Evolutionary conservation across 2,113 vertebrate genomes (phyloP), one percentile per base, ranked within the genome.

Genomic region (Polyodon spathula): DNA sequence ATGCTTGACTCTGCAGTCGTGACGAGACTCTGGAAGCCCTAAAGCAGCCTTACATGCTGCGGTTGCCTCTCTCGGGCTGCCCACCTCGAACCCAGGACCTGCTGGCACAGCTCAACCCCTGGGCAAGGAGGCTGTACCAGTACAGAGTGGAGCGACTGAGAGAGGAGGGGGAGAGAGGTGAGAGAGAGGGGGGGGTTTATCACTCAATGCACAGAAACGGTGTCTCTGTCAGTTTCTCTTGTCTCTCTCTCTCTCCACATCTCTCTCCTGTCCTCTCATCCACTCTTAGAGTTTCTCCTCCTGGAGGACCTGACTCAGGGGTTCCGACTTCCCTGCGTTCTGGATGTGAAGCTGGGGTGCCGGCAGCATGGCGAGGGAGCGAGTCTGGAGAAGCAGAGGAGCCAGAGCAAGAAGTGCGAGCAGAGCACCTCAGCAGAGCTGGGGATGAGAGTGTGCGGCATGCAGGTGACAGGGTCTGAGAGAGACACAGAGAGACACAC

Each of bases 401-500:
- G 17, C 14, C 37, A 40, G 58, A 59, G 11, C 5, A 15, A 17
- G 12, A 59, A 59, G 58, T 59, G 58, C 40, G 4, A 59, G 58
- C 12, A 46, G 12, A 59, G 58, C 58, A 59, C 58, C 16, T 59
- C 58, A 16, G 37, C 58, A 16, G 58, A 14, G 11, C 40, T 59
- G 37, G 58, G 58, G 27, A 16, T 59, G 9, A 15, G 58, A 16
- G 40, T 59, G 37, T 59, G 37, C 17, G 58, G 58, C 40, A 59
- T 59, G 58, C 58, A 59, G 58, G 58, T 59, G 12, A 10, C 12
- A 39, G n/a, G n/a, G n/a, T n/a, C n/a, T n/a, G n/a, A n/a, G n/a
- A n/a, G n/a, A n/a, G n/a, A n/a, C n/a, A n/a, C n/a, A n/a, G n/a
- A n/a, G n/a, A n/a, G n/a, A n/a, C n/a, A n/a, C n/a, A n/a, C n/a